Evolutionary conservation across 2,888 invertebrate genomes (phyloP), one percentile per base, ranked within the genome.

Genomic region (Galerucella nymphaeae): DNA sequence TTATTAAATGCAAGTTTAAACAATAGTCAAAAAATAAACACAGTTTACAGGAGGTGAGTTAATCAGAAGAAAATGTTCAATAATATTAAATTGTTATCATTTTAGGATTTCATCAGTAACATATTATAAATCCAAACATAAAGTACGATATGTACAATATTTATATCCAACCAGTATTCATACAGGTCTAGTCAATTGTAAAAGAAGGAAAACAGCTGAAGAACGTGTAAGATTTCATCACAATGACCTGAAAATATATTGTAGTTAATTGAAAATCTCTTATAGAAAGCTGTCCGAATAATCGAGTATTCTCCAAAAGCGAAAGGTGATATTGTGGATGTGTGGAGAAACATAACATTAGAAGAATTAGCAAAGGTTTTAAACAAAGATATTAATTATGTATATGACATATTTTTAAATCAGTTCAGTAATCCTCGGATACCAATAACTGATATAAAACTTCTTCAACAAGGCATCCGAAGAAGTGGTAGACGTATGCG

Each of bases 291-390:
- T 11, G 83, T 84, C 13, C 87, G 87, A 81, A 87, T 91, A 13
- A 90, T 92, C 72, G 89, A 90, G 84, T 92, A 90, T 82, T 85
- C 90, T 11, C 90, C 90, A 1, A 92, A 92, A 85, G 84, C 88
- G 8, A 89, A 89, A 81, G 77, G 82, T 2, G 84, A 85, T 76
- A 87, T 92, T 1, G 87, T 94, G 0, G 91, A 92, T 63, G 88
- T 96, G 75, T 96, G 96, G 95, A 87, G 90, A 61, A 90, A 93
- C 81, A 96, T 97, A 90, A 95, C 94, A 0, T 92, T 96, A 0
- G 83, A 85, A 38, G 93, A 97, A 80, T 84, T 97, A 70, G 93
- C 95, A 0, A 82, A 88, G 63, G 89, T 91, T 0, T 82, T 94
- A 42, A 86, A 89, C 4, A 91, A 90, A 83, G 89, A 92, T 83